Conservation (phyloP, 2,113 vertebrate genomes). For the Edolisoma coerulescens region DNA sequence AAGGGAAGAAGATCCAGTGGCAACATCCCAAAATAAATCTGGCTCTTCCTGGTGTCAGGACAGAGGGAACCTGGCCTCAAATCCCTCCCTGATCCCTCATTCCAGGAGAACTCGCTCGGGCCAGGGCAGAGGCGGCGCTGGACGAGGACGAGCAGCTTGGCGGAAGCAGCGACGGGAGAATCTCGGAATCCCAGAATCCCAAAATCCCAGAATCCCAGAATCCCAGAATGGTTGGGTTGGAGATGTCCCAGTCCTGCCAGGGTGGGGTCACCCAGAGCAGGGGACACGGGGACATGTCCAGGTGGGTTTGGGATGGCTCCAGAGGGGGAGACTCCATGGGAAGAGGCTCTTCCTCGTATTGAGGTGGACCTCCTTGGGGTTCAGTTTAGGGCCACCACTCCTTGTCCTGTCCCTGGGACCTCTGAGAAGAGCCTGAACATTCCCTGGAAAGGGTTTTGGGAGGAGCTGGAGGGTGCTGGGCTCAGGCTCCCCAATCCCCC, state of each 20-base stretch:
- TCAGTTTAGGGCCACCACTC: no score
- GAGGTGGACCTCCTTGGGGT: no score
- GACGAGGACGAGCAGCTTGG: background rate
- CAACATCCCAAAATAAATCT: fast-evolving
- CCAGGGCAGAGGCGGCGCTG: background rate
- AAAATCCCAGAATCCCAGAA: fast-evolving
- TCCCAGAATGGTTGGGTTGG: fast-evolving
- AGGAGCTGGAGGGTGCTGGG: background rate
- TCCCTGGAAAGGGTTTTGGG: fast-evolving
- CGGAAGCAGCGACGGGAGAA: background rate
- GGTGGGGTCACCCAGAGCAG: background rate
- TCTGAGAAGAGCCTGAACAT: background rate
- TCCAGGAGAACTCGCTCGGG: fast-evolving
- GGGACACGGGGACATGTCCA: no score
- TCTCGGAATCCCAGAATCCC: background rate
- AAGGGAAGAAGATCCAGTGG: background rate
- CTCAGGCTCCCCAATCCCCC: background rate
- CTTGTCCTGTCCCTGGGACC: no score
- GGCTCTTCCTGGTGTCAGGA: fast-evolving
- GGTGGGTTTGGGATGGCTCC: no score
- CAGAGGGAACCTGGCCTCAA: fast-evolving
- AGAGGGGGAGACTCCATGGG: no score
- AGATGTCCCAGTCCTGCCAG: background rate
- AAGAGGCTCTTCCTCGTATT: no score
- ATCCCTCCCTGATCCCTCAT: background rate